Evolutionary conservation across 1,140 invertebrate genomes (phyloP), one percentile per base, ranked within the genome.

Genomic region (Procambarus clarkii): DNA sequence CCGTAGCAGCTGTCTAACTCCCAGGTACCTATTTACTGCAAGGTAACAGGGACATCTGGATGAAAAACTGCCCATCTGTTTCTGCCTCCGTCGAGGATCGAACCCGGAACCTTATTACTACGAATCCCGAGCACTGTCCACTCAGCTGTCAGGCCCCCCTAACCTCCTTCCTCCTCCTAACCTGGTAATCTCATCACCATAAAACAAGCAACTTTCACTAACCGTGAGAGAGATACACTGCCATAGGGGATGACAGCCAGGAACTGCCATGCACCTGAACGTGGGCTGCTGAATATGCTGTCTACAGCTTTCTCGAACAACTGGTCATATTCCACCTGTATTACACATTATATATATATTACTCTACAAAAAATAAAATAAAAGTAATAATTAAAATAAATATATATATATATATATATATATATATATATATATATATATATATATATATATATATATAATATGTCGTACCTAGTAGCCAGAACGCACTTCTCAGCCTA

Each of bases 241-340:
- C 95, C 94, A 94, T 97, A 98, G 21, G 97, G 97, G 93, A 98
- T 95, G 69, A 96, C 96, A 74, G 97, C 97, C 86, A 98, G 95
- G 94, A 97, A 98, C 94, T 98, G 97, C 97, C 97, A 97, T 5
- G 97, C 96, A 11, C 97, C 97, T 74, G 97, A 95, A 92, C 97
- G 96, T 81, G 96, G 96, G 0, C 96, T 96, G 1, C 95, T 95
- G 93, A 97, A 97, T 84, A 98, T 96, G 86, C 95, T 96, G 58
- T 96, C 95, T 21, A 96, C 96, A n/a, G 97, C 96, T 88, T 96
- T 95, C 45, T 97, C 93, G 81, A 98, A 96, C 80, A 97, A 96
- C 46, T 96, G 95, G 94, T 98, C 97, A 94, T 96, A 97, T 94
- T 98, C 97, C 2, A 96, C 94, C 94, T 97, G 96, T 18, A 97